phyloP scores from a whole-genome alignment of 2,888 invertebrate genomes.

The Nomada ferruginata region DNA sequence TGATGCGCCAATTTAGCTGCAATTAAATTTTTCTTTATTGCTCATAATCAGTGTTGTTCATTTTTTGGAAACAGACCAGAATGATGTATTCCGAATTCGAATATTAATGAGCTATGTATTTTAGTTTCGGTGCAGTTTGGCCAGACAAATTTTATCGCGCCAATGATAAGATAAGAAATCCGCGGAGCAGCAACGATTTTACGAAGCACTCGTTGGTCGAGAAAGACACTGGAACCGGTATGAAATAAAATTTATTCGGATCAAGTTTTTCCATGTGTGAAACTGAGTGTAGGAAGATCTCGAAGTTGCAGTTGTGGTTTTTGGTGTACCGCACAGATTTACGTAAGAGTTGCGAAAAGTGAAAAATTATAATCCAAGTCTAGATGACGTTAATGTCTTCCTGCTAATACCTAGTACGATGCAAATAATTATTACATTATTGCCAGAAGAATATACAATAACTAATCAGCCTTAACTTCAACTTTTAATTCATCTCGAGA shows the following conservation, averaged over 20 bases:
- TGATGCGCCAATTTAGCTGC: neutral
- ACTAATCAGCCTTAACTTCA: too few relatives aligned
- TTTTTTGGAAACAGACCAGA: too few relatives aligned
- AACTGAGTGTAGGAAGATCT: slow-evolving; percentile 36
- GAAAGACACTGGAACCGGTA: slow-evolving; percentile 50
- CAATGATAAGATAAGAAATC: slow-evolving; percentile 48
- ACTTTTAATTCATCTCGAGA: too few relatives aligned
- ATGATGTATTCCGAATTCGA: neutral
- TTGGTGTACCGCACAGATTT: slow-evolving; percentile 50
- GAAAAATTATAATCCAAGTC: slow-evolving; percentile 38
- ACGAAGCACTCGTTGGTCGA: slow-evolving; percentile 17
- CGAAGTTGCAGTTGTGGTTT: slow-evolving; percentile 43
- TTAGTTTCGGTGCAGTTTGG: neutral
- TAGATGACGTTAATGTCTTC: slow-evolving; percentile 29
- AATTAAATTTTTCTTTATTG: neutral
- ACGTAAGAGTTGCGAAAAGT: slow-evolving; percentile 33
- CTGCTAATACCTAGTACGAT: neutral
- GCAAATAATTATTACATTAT: neutral
- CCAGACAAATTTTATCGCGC: slow-evolving; percentile 21
- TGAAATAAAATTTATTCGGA: slow-evolving; percentile 50
- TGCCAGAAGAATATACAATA: neutral
- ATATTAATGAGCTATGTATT: neutral
- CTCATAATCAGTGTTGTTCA: too few relatives aligned
- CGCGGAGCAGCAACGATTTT: slow-evolving; percentile 14
- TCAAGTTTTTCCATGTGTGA: slow-evolving; percentile 33